These are phyloP conservation scores for Oryzias sinensis DNA, from an alignment of 2,797 vertebrate species.

Conservation along the genomic window DNA sequence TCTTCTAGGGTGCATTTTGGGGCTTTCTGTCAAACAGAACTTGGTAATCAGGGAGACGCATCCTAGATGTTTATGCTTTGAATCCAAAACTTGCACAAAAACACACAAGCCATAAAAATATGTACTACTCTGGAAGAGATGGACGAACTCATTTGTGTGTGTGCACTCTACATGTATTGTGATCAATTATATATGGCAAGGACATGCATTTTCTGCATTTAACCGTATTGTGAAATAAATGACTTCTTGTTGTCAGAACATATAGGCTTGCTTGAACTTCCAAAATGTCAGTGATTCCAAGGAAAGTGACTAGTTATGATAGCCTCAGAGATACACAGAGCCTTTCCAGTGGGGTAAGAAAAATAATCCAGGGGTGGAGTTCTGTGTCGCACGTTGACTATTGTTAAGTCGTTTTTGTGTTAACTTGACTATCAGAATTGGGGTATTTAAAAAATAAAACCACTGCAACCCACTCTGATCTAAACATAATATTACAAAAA, in stretches of 20 bases:
- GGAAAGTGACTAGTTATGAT: conserved; percentile 38
- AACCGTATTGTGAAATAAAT: conserved; percentile 22
- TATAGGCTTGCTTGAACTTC: conserved; percentile 17
- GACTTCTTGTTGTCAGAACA: conserved; percentile 29
- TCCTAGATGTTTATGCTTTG: too few relatives aligned
- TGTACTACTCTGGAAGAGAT: too few relatives aligned
- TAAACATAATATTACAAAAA: conserved; percentile 54
- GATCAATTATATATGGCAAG: conserved; percentile 4
- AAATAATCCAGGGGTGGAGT: conserved; percentile 10
- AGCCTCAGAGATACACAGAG: conserved; percentile 22
- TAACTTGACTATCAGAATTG: conserved; percentile 12
- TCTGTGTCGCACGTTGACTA: conserved; percentile 20
- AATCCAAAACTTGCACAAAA: too few relatives aligned
- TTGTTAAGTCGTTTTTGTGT: conserved; percentile 30
- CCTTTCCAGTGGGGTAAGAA: background rate
- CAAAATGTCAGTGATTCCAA: conserved; percentile 40
- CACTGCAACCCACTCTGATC: conserved; percentile 25
- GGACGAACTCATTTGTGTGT: background rate
- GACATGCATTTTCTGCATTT: conserved; percentile 2
- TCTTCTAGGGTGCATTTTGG: too few relatives aligned
- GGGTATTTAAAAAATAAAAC: too few relatives aligned
- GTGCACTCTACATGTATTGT: background rate
- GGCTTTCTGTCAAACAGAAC: too few relatives aligned
- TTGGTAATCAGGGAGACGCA: too few relatives aligned
- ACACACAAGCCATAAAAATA: too few relatives aligned